Base-by-base conservation (phyloP, 1,140 invertebrate genomes). In the Amphibalanus amphitrite region DNA sequence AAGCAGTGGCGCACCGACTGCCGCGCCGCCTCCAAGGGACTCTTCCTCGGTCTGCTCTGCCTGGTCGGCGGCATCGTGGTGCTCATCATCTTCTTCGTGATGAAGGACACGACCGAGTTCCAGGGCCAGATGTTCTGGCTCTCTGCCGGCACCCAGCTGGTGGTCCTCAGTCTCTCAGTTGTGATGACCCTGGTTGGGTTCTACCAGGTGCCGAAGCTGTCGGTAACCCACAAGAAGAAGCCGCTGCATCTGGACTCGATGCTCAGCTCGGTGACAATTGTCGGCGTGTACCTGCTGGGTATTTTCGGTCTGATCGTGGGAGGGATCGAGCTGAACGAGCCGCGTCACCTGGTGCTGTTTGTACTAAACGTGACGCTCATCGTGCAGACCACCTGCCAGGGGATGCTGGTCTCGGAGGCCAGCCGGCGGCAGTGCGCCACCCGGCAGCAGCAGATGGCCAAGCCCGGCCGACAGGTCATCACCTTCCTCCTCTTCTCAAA, bases 401-500 rank as follows among this genome's bases (percentile, higher is more conserved):
- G 84, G 30, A 84, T 86, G 28, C 80, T 88, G 30, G 84, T 88
- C 17, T 80, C 86, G 20, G 86, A 88, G 74, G 84, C 85, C 0
- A 80, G 84, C 3, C 82, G 85, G 59, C 77, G 85, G 33, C 81
- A 80, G 0, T 84, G 83, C 67, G 79, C 83, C 59, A 84, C 84
- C 0, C 78, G 83, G 0, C 81, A 82, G 73, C 84, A 85, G 73
- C 79, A 83, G 74, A 74, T 82, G 47, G 79, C 81, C 0, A 87
- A 87, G 73, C 87, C 88, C 0, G 88, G 85, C 3, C 78, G 88
- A 15, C 86, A 88, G 72, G 81, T 88, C 1, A 83, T 89, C 64
- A 88, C 86, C 0, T 88, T 88, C 75, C 78, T 89, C 23, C 78
- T 89, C 0, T 86, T 88, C 73, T 84, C 84, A 72, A 89, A 89